phyloP scores from a whole-genome alignment of 2,888 invertebrate species.

The Apoda limacodes region DNA sequence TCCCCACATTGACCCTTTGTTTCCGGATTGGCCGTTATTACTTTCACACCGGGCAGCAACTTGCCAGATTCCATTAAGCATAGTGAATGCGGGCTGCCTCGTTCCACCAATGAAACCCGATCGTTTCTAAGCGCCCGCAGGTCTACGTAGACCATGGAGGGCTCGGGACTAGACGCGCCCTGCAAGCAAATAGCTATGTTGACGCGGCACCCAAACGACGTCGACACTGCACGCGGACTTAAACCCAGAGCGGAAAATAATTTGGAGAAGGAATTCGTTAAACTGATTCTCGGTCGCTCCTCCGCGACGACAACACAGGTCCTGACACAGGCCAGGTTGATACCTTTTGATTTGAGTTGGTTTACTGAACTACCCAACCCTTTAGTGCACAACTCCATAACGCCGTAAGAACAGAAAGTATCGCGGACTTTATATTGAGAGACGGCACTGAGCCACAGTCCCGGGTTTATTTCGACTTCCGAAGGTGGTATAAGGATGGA shows the following conservation, averaged over 20 bases:
- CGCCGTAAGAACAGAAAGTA: constrained; percentile 98
- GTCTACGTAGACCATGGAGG: constrained; percentile 97
- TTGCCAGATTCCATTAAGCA: constrained; percentile 99
- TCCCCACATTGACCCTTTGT: constrained; percentile 99
- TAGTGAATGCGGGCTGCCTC: constrained; percentile 97
- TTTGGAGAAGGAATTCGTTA: constrained; percentile 96
- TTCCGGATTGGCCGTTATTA: constrained; percentile 99
- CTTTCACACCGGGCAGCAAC: constrained; percentile 96
- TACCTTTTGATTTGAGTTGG: constrained; percentile 88
- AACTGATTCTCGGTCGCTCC: constrained; percentile 94
- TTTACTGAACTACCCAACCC: constrained; percentile 96
- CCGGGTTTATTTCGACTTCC: constrained; percentile 97
- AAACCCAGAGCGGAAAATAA: constrained; percentile 95
- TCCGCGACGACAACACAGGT: constrained; percentile 99
- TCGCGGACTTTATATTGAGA: constrained; percentile 98
- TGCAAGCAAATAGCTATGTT: constrained; percentile 98
- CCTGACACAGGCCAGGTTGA: constrained; percentile 94
- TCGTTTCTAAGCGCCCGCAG: constrained; percentile 97
- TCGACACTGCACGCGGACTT: constrained; percentile 95
- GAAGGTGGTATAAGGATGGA: constrained; percentile 98
- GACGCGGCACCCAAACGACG: constrained; percentile 99
- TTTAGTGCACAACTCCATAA: constrained; percentile 98
- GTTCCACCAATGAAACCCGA: constrained; percentile 96
- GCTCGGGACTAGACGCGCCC: constrained; percentile 91
- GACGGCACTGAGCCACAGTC: constrained; percentile 94